Evolutionary conservation across 37 sponge, comb jelly and placozoan genomes (phyloP).

Genomic region (Chondrilla cf. caribensis): DNA sequence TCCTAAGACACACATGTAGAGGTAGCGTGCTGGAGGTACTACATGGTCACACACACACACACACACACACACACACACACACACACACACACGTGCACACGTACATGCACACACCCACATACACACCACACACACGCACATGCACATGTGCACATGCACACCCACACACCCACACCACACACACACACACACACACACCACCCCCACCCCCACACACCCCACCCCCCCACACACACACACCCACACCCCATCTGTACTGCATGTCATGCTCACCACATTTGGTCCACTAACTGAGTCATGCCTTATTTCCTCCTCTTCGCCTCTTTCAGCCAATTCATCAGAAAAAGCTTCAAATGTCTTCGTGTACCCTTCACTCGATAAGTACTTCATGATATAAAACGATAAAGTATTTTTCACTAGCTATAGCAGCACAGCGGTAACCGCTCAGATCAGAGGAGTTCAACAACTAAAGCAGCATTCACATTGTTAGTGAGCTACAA

Average conservation of each 20-base stretch:
- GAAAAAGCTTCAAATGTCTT: background rate
- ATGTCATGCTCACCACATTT: too few species aligned
- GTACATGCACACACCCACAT: background rate
- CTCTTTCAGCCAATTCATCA: background rate
- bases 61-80: conserved; percentile 1
- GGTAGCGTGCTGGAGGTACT: background rate
- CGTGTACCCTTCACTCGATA: background rate
- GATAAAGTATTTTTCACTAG: too few species aligned
- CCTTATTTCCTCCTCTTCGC: background rate
- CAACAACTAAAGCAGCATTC: too few species aligned
- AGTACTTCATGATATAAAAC: background rate
- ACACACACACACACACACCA: too few species aligned
- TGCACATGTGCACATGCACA: too few species aligned
- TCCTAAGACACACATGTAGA: conserved; percentile 13
- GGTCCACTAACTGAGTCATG: background rate
- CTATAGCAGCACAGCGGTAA: too few species aligned
- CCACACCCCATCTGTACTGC: too few species aligned
- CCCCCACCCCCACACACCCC: too few species aligned
- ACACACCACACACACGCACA: background rate
- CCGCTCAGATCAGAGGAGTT: too few species aligned
- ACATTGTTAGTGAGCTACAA: too few species aligned
- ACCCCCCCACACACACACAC: too few species aligned
- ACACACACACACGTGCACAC: conserved; percentile 5
- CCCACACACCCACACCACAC: too few species aligned
- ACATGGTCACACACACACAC: conserved; percentile 19